Evolutionary conservation across 1,140 invertebrate genomes (phyloP), one percentile per base, ranked within the genome.

Genomic region (Ostrea denselamellosa): DNA sequence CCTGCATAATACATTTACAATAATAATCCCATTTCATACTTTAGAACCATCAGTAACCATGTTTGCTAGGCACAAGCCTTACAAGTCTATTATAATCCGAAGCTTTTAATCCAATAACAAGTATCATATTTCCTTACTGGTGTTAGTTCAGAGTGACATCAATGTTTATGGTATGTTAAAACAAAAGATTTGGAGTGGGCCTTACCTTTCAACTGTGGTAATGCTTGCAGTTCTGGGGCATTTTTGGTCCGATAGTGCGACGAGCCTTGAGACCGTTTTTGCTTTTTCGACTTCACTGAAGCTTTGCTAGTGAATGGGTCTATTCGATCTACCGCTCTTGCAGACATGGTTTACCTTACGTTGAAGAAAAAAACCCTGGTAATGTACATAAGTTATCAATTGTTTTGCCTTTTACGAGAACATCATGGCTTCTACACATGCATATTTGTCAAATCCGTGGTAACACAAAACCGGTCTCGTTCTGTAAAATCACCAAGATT

Each of bases 221-320:
- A 93, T 82, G 94, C 93, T 85, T 93, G 93, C 65, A 95, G 89
- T 92, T 95, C 94, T 81, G 94, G 93, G 65, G 94, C 93, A 93
- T 94, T 94, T 92, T 95, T 94, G 89, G 94, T 94, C 89, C 94
- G 91, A 92, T 95, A 95, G 92, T 95, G 95, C 87, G 95, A 95
- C 85, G 94, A 95, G 86, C 95, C 95, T 90, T 95, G 94, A 90
- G 94, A 94, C 91, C 94, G 91, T 92, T 95, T 95, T 90, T 95
- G 94, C 90, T 95, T 95, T 91, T 94, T 95, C 56, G 94, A 93
- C 92, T 95, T 95, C 77, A 95, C 93, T 71, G 94, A 91, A 86
- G 91, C 92, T 90, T 95, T 95, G 86, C 91, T 94, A 25, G 94
- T 92, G 89, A 95, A 95, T 22, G 94, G 94, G 90, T 95, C 94